These are phyloP conservation scores for Rhabdophis nuchalis DNA, from an alignment of 2,797 vertebrate genomes.

Conservation along the genomic window DNA sequence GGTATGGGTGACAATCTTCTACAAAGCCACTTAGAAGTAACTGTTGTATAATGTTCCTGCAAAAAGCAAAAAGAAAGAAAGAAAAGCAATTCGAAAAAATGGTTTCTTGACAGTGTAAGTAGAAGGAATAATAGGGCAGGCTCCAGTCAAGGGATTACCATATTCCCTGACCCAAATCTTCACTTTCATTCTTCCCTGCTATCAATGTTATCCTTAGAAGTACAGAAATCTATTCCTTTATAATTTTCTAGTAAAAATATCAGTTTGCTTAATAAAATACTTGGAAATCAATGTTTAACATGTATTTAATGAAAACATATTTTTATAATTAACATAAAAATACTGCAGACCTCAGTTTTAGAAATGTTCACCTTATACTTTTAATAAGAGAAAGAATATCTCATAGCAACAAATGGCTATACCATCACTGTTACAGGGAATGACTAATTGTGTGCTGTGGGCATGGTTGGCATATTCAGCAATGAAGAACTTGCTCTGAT, in stretches of 20 bases:
- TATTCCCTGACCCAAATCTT: conserved; percentile 55
- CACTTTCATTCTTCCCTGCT: conserved; percentile 47
- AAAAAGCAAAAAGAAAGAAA: conserved; percentile 50
- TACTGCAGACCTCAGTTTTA: neutral
- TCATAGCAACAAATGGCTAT: neutral
- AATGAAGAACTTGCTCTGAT: neutral
- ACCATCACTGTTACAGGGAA: neutral
- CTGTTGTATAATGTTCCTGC: conserved; percentile 62
- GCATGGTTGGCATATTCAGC: neutral
- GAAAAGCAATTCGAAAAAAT: conserved; percentile 67
- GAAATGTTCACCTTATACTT: neutral
- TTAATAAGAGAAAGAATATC: neutral
- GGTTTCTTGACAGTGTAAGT: conserved; percentile 67
- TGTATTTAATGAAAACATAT: neutral
- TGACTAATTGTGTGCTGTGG: neutral
- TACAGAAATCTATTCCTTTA: neutral
- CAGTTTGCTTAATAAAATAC: neutral
- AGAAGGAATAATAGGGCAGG: conserved; percentile 63
- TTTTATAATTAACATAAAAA: neutral
- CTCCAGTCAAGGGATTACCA: conserved; percentile 62
- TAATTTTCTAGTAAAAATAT: neutral
- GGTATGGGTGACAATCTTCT: conserved; percentile 64
- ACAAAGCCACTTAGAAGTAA: conserved; percentile 72
- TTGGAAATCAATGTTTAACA: neutral
- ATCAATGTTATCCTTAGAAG: conserved; percentile 2